These are phyloP conservation scores for Onychostoma macrolepis DNA, from an alignment of 2,113 vertebrate genomes.

Conservation along the genomic window DNA sequence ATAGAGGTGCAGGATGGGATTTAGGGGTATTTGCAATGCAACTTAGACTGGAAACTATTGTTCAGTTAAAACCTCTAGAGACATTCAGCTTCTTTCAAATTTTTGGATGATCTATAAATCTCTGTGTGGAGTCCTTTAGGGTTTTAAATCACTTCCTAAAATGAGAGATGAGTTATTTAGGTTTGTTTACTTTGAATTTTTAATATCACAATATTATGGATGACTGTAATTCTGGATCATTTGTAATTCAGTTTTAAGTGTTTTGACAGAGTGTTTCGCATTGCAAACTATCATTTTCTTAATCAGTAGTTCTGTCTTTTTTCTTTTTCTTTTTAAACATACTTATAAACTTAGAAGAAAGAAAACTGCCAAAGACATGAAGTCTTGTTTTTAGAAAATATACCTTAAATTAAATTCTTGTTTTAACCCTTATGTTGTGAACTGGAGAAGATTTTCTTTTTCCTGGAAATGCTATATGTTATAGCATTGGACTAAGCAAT, in stretches of 20 bases:
- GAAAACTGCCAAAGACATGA: background rate
- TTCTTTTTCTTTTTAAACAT: background rate
- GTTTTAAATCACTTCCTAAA: constrained; percentile 15
- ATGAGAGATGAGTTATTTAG: constrained; percentile 4
- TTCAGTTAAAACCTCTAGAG: background rate
- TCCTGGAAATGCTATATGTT: background rate
- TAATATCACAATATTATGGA: background rate
- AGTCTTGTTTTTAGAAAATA: background rate
- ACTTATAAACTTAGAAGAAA: background rate
- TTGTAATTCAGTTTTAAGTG: background rate
- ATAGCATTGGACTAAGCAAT: background rate
- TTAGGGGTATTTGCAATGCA: background rate
- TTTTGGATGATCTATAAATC: background rate
- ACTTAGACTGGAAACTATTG: constrained; percentile 1
- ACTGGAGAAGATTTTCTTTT: background rate
- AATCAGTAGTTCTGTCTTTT: background rate
- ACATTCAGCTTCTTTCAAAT: background rate
- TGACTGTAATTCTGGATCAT: background rate
- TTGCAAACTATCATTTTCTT: background rate
- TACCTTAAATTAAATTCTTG: background rate
- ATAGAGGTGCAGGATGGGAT: constrained; percentile 22
- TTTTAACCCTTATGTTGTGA: background rate
- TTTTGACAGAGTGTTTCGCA: background rate
- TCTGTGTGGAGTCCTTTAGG: background rate
- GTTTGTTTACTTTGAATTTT: background rate